These are phyloP conservation scores for Haemorhous mexicanus DNA, from an alignment of 2,113 vertebrate genomes.

Conservation along the genomic window DNA sequence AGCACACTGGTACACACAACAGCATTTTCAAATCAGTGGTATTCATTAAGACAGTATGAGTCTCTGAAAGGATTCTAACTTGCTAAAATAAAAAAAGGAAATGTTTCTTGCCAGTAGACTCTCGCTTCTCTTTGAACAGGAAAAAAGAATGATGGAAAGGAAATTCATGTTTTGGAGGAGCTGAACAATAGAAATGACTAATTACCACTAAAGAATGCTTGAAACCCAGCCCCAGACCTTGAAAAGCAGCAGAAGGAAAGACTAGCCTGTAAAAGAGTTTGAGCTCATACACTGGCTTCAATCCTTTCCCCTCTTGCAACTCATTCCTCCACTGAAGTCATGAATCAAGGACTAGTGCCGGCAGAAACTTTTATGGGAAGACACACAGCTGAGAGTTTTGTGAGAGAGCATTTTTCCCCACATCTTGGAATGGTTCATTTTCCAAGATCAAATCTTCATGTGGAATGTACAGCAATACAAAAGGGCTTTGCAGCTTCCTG, in stretches of 20 bases:
- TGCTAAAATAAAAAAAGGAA: conserved; percentile 42
- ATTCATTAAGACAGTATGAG: conserved; percentile 36
- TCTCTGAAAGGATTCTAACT: neutral
- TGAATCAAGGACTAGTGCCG: neutral
- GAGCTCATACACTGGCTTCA: neutral
- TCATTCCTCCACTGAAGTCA: neutral
- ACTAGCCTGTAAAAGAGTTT: conserved; percentile 37
- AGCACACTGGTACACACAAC: neutral
- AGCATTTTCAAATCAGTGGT: neutral
- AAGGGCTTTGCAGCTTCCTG: neutral
- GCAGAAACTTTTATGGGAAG: neutral
- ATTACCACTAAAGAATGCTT: conserved; percentile 57
- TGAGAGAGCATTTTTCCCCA: neutral
- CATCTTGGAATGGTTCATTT: neutral
- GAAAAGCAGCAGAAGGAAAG: conserved; percentile 38
- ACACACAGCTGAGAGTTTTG: neutral
- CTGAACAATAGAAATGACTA: conserved; percentile 65
- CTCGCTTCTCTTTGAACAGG: conserved; percentile 50
- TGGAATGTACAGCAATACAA: neutral
- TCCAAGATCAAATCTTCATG: neutral
- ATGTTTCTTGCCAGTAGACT: conserved; percentile 38
- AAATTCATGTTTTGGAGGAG: conserved; percentile 61
- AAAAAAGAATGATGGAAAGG: conserved; percentile 55
- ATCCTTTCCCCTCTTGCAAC: neutral
- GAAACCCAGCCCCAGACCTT: conserved; percentile 48